Conservation (phyloP, 2,797 vertebrate species). For the Macropus fuliginosus region DNA sequence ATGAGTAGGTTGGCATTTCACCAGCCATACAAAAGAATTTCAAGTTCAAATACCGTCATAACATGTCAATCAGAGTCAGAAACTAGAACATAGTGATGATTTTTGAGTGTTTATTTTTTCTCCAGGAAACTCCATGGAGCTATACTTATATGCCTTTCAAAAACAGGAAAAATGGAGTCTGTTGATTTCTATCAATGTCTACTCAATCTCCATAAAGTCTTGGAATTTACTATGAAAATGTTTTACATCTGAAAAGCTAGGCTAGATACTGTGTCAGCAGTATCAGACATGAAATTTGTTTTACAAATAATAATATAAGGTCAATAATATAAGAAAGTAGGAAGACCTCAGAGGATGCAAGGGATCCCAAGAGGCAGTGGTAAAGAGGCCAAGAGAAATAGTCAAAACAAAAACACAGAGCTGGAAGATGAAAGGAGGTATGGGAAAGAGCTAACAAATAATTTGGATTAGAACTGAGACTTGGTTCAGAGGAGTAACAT, state of each 20-base stretch:
- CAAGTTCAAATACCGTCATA: neutral
- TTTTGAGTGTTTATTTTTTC: neutral
- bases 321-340: neutral
- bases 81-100: neutral
- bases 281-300: neutral
- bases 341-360: neutral
- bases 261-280: neutral
- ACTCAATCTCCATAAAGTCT: neutral
- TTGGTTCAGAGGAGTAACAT: neutral
- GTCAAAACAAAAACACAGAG: neutral
- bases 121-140: neutral
- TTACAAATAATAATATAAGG: neutral
- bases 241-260: neutral
- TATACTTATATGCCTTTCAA: neutral
- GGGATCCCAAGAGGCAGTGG: neutral
- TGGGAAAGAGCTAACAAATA: neutral
- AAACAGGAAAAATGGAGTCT: neutral
- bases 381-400: neutral
- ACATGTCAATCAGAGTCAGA: neutral
- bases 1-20: neutral
- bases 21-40: neutral
- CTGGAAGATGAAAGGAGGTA: neutral
- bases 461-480: neutral
- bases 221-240: neutral
- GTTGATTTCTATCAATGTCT: neutral